phyloP scores from a whole-genome alignment of 1,140 invertebrate species.

The Thereuonema tuberculata region DNA sequence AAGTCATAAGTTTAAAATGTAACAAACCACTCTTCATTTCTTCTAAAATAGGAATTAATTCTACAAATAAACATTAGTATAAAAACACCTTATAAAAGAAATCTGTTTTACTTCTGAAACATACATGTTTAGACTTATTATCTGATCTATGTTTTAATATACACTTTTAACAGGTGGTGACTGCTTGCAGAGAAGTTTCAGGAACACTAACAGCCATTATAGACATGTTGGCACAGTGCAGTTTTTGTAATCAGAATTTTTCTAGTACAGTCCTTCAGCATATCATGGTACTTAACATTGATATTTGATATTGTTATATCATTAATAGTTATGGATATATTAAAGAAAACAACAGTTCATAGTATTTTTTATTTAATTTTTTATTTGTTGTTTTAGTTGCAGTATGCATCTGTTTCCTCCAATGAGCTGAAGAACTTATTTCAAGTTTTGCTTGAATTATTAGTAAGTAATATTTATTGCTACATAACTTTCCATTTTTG shows the following conservation, averaged over 20 bases:
- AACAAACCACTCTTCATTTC: too few species aligned
- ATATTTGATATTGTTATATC: not conserved
- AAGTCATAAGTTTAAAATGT: too few species aligned
- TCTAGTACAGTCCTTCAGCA: slow-evolving; percentile 29
- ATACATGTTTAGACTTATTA: too few species aligned
- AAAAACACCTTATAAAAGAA: too few species aligned
- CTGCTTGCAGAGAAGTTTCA: slow-evolving; percentile 29
- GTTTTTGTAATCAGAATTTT: slow-evolving; percentile 32
- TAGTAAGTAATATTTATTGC: slow-evolving; percentile 26
- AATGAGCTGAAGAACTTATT: slow-evolving; percentile 35
- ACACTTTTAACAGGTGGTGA: slow-evolving; percentile 19
- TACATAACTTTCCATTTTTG: not conserved
- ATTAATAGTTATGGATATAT: too few species aligned
- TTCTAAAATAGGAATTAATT: too few species aligned
- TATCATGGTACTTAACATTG: slow-evolving; percentile 27
- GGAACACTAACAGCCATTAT: slow-evolving; percentile 21
- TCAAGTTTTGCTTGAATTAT: slow-evolving; percentile 28
- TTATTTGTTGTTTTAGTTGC: slow-evolving; percentile 24
- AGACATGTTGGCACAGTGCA: slow-evolving; percentile 33
- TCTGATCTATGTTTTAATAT: too few species aligned
- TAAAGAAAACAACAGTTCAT: too few species aligned
- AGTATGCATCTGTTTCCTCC: slow-evolving; percentile 32
- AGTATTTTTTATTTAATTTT: slow-evolving; percentile 5
- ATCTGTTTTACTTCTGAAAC: too few species aligned
- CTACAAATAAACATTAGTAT: too few species aligned